phyloP scores from a whole-genome alignment of 2,113 vertebrate species.

The Atrichornis clamosus region DNA sequence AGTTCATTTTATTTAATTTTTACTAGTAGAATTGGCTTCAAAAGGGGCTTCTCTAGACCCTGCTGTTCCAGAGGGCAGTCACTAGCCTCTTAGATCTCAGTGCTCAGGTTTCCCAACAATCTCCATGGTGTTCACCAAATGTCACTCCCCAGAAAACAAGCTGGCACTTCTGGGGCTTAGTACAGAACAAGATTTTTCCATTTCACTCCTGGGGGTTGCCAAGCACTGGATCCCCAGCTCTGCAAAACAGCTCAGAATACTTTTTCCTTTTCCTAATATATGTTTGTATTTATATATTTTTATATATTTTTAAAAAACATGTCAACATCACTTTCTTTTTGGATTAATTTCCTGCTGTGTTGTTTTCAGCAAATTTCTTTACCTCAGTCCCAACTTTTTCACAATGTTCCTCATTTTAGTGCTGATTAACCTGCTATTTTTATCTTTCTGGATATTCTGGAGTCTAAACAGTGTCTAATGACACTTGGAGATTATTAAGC shows the following conservation, averaged over 20 bases:
- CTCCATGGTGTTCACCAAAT: not conserved
- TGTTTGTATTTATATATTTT: not conserved
- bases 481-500: conserved; percentile 19
- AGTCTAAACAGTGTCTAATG: not conserved
- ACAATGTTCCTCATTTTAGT: not conserved
- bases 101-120: not conserved
- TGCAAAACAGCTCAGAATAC: not conserved
- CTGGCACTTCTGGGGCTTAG: not conserved
- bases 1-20: not conserved
- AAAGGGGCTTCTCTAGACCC: not conserved
- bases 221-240: not conserved
- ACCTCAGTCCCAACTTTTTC: not conserved
- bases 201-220: not conserved
- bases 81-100: not conserved
- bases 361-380: not conserved
- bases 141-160: not conserved
- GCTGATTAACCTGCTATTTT: conserved; percentile 24
- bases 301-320: not conserved
- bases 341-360: not conserved
- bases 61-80: not conserved
- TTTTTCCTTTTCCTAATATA: not conserved
- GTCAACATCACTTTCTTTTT: not conserved
- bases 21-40: not conserved
- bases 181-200: not conserved
- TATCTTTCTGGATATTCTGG: conserved; percentile 24